Evolutionary conservation across 1,140 invertebrate species (phyloP).

Genomic region (Andricus grossulariae): DNA sequence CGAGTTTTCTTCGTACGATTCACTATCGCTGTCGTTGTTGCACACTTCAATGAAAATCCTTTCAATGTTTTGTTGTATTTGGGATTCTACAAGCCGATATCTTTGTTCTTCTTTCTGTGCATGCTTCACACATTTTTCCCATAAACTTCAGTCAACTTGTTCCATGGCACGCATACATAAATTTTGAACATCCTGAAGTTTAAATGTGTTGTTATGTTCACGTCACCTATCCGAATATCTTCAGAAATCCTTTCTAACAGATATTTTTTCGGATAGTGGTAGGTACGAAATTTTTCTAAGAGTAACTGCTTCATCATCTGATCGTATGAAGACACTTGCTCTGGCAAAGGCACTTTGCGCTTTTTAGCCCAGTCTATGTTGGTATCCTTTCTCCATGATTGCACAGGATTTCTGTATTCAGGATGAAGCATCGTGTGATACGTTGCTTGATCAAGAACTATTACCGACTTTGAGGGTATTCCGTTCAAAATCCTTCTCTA

Average conservation of each 20-base stretch:
- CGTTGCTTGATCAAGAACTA: no score
- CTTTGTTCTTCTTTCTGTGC: not conserved
- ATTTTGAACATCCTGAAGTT: not conserved
- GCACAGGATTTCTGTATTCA: no score
- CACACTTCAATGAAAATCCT: no score
- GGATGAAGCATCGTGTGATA: no score
- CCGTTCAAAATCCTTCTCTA: not conserved
- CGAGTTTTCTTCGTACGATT: no score
- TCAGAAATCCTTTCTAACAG: not conserved
- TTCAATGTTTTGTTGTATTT: not conserved
- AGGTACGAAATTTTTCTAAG: not conserved
- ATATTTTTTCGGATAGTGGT: not conserved
- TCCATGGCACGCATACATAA: not conserved
- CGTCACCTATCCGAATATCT: not conserved
- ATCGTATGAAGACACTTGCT: not conserved
- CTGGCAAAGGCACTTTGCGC: not conserved
- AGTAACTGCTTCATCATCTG: not conserved
- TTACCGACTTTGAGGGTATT: no score
- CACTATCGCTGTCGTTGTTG: no score
- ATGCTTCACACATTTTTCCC: not conserved
- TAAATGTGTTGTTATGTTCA: not conserved
- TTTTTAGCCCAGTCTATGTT: not conserved
- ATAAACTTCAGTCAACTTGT: not conserved
- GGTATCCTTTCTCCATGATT: no score
- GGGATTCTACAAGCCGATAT: not conserved